phyloP scores from a whole-genome alignment of 2,797 vertebrate genomes.

The Clarias pachynema region DNA sequence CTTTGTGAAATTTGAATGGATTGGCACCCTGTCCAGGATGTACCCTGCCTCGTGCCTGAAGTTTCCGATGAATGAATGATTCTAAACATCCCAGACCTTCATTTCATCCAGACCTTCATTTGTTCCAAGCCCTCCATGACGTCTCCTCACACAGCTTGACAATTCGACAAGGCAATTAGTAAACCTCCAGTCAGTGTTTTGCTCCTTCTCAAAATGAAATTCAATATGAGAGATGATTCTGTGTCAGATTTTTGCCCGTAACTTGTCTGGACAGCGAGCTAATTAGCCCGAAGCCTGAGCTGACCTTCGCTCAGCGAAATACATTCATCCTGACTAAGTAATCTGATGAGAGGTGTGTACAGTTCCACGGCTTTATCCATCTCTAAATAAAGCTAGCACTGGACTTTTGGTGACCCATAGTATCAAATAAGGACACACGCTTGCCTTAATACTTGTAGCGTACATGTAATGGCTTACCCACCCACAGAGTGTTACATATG shows the following conservation, averaged over 20 bases:
- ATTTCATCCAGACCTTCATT: not conserved
- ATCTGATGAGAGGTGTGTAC: slow-evolving; percentile 17
- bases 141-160: not conserved
- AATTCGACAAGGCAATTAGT: not conserved
- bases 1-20: no score
- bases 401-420: not conserved
- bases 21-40: no score
- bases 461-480: not conserved
- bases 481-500: not conserved
- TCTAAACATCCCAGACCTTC: not conserved
- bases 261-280: slow-evolving; percentile 27
- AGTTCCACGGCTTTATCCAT: slow-evolving; percentile 17
- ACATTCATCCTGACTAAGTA: slow-evolving; percentile 7
- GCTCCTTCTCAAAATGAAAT: slow-evolving; percentile 21
- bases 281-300: slow-evolving; percentile 30
- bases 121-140: not conserved
- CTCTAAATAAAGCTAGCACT: slow-evolving; percentile 9
- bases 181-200: not conserved
- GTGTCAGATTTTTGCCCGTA: not conserved
- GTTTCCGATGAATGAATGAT: no score
- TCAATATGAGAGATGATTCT: slow-evolving; percentile 19
- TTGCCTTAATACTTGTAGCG: not conserved
- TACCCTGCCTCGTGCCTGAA: no score
- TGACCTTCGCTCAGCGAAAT: slow-evolving; percentile 14
- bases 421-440: not conserved